Percentiles rank a stretch among this genome's conserved stretches.
Conservation (phyloP, 2,113 vertebrate genomes). For the Galemys pyrenaicus region DNA sequence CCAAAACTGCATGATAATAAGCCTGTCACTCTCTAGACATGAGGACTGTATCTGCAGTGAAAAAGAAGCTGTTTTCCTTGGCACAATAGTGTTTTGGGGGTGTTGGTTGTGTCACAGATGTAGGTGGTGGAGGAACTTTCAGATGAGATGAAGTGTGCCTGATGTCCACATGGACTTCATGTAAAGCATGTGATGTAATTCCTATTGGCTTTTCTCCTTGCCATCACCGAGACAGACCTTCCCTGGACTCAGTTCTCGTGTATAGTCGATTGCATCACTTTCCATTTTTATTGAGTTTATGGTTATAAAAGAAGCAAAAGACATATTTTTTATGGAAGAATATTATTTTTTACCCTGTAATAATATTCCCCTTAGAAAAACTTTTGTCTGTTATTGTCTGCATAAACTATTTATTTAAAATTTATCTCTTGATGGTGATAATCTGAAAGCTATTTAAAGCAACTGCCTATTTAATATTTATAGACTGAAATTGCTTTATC, state of each 20-base stretch:
- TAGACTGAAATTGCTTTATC: slow-evolving; percentile 50
- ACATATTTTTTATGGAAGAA: slow-evolving; percentile 72
- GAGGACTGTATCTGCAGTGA: slow-evolving; percentile 61
- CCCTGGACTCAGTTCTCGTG: slow-evolving; percentile 64
- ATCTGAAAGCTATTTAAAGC: slow-evolving; percentile 65
- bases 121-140: slow-evolving; percentile 70
- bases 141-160: slow-evolving; percentile 79
- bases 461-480: slow-evolving; percentile 68
- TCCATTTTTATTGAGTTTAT: slow-evolving; percentile 74
- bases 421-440: slow-evolving; percentile 51
- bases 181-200: slow-evolving; percentile 72
- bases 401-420: slow-evolving; percentile 70
- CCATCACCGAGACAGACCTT: slow-evolving; percentile 69
- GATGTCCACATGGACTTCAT: slow-evolving; percentile 73
- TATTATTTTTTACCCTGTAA: slow-evolving; percentile 52
- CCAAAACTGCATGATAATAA: slow-evolving; percentile 62
- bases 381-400: slow-evolving; percentile 57
- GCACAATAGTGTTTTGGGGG: slow-evolving; percentile 53
- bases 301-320: slow-evolving; percentile 60
- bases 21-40: slow-evolving; percentile 60
- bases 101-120: slow-evolving; percentile 70
- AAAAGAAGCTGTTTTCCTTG: slow-evolving; percentile 67
- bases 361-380: slow-evolving; percentile 63
- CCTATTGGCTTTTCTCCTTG: slow-evolving; percentile 67
- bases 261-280: slow-evolving; percentile 64